Base-by-base conservation (phyloP, 2,888 invertebrate species). In the Philhelius pedissequus region DNA sequence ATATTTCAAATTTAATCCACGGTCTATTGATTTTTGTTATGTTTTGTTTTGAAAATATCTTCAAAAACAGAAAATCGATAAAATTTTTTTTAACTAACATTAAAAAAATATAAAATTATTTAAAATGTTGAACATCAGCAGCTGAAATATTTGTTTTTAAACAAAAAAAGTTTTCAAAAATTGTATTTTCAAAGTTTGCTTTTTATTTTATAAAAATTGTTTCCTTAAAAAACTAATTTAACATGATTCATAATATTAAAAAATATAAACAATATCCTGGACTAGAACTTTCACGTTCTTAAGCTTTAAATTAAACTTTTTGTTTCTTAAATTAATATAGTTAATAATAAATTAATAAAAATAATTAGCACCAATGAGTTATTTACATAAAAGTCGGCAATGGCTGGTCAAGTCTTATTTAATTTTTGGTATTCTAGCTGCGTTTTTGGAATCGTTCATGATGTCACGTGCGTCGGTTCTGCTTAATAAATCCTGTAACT, bases 391-490 rank as follows among this genome's bases (percentile, higher is more conserved):
- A 45, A 62, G 54, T 43, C 18, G 13, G 7, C 22, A n/a, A n/a
- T n/a, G 22, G 48, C 20, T 52, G 30, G 30, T 32, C 45, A 71
- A 43, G 13, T 64, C 38, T 32, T 60, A 27, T 48, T 35, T 30
- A 62, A 43, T 74, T 60, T 83, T 83, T 83, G 83, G 83, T 83
- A 70, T 79, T 8, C 43, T 79, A 83, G 83, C 83, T 83, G 83
- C 75, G 45, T 56, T 60, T 8, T 40, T 15, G 60, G 11, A n/a
- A 13, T 6, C 7, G 25, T 9, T n/a, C 7, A 22, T 45, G 5
- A 4, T 6, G 22, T 27, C 4, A n/a, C n/a, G n/a, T n/a, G n/a
- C n/a, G n/a, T 22, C 6, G 3, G 15, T 3, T 4, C n/a, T 1
- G 0, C 1, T 38, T 32, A n/a, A n/a, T n/a, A n/a, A 48, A 62